phyloP scores from a whole-genome alignment of 2,888 invertebrate genomes.

The Eurytoma californica region DNA sequence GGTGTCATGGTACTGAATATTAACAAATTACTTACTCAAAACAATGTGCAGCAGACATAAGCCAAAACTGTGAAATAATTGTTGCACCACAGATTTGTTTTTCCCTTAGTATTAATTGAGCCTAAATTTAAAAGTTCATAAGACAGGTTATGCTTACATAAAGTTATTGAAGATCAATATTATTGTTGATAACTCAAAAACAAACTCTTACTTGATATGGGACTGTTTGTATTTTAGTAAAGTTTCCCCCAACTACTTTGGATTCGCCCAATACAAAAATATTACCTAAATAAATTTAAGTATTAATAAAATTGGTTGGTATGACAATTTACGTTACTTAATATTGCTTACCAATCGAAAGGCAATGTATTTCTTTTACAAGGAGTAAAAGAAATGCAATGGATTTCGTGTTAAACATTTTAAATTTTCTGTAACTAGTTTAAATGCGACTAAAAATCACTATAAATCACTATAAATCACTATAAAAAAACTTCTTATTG shows the following conservation, averaged over 20 bases:
- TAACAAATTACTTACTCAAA: constrained; percentile 6
- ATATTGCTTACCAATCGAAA: no score
- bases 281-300: neutral
- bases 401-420: no score
- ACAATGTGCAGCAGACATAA: constrained; percentile 30
- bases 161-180: neutral
- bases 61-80: constrained; percentile 23
- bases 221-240: neutral
- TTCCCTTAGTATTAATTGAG: neutral
- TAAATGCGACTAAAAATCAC: no score
- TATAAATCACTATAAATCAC: no score
- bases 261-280: neutral
- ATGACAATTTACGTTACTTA: no score
- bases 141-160: neutral
- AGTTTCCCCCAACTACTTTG: constrained; percentile 15
- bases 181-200: neutral
- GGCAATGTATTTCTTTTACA: no score
- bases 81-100: constrained; percentile 24
- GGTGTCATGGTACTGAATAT: no score
- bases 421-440: no score
- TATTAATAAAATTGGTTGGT: no score
- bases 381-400: no score
- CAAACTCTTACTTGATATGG: constrained; percentile 27
- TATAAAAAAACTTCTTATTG: no score
- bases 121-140: neutral